Base-by-base conservation (phyloP, 2,797 vertebrate species). In the Melopsittacus undulatus region DNA sequence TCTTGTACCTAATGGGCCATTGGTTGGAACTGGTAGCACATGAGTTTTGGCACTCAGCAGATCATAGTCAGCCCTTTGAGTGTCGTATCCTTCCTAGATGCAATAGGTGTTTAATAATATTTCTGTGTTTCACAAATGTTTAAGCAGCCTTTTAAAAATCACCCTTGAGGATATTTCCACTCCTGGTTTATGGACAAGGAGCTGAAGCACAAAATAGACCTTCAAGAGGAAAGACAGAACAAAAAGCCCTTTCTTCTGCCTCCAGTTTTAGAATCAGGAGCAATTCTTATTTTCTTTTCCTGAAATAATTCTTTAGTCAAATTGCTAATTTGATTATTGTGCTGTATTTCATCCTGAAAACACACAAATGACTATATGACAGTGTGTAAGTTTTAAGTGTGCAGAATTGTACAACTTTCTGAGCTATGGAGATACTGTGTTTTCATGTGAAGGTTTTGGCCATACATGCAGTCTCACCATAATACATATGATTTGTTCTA, bases 401-500 rank as follows among this genome's bases (percentile, higher is more conserved):
- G 51, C 23, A 76, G 19, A 52, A 63, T 57, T 57, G 34, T 42
- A 5, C 3, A 9, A 17, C 27, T 73, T 84, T n/a, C 45, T 70
- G 59, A 68, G 7, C 24, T 56, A 11, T 7, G 45, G 42, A 38
- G 45, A 21, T 34, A 16, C 0, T n/a, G 17, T 52, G 26, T 24
- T 52, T 70, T 64, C 36, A 10, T 51, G 13, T 49, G 17, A 13
- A 64, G 32, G 2, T 54, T 87, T 94, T 68, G 38, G 36, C 19
- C 30, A 5, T 20, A 10, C 5, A 0, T 67, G n/a, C 27, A n/a
- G 5, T 77, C 34, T 95, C 42, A 82, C 34, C 4, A 1, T 59
- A 34, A n/a, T 34, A 34, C 5, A 1, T 59, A 5, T 92, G 13
- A 17, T 96, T 79, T 88, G 4, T 96, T 95, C 9, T 89, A 99